Evolutionary conservation across 2,888 invertebrate species (phyloP).

Genomic region (Deilephila porcellus): DNA sequence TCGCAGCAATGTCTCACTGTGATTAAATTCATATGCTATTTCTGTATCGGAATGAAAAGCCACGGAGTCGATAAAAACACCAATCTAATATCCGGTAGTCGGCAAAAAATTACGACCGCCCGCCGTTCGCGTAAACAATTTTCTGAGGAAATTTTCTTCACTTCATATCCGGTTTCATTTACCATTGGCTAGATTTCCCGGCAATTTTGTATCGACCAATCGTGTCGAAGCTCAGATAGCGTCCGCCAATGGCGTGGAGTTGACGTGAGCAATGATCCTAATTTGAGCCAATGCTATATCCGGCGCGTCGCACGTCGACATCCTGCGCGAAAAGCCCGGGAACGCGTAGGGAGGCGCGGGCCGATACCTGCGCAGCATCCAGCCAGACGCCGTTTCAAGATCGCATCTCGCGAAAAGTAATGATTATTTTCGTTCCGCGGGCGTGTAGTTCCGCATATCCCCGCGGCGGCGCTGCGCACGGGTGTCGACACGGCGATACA

Average conservation of each 20-base stretch:
- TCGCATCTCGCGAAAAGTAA: constrained; percentile 85
- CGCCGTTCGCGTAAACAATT: constrained; percentile 77
- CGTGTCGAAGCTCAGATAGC: constrained; percentile 39
- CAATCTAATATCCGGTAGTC: constrained; percentile 73
- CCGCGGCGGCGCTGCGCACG: constrained; percentile 74
- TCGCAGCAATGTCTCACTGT: not conserved
- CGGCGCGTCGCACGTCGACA: constrained; percentile 68
- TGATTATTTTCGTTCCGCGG: constrained; percentile 84
- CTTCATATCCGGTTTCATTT: constrained; percentile 71
- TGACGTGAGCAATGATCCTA: constrained; percentile 63
- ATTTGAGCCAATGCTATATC: constrained; percentile 73
- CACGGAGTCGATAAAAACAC: constrained; percentile 57
- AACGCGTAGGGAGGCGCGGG: constrained; percentile 65
- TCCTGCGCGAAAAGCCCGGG: constrained; percentile 83
- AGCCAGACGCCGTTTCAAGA: constrained; percentile 71
- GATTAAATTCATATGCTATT: constrained; percentile 28
- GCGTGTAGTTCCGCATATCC: constrained; percentile 76
- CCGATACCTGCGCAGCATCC: constrained; percentile 79
- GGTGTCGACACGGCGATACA: constrained; percentile 68
- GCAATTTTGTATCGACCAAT: constrained; percentile 67
- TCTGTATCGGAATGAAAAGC: constrained; percentile 49
- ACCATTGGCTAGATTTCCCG: constrained; percentile 69
- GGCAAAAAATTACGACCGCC: constrained; percentile 61
- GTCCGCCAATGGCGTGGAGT: constrained; percentile 60
- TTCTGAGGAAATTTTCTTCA: constrained; percentile 78